Conservation (phyloP, 2,113 vertebrate species). For the Speoplatyrhinus poulsoni region DNA sequence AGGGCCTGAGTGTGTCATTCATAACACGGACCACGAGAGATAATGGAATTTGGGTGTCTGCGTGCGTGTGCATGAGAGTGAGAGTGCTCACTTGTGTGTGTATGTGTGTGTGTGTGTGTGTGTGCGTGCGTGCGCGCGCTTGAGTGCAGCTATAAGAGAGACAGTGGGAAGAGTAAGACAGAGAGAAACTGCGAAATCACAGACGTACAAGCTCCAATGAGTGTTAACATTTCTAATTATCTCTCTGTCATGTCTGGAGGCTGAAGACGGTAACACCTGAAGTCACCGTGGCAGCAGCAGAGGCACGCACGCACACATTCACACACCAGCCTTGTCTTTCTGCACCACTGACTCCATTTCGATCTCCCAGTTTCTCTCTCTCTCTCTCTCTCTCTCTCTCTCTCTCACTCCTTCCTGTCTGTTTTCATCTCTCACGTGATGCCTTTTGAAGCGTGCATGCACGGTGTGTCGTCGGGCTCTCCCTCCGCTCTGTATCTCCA, state of each 20-base stretch:
- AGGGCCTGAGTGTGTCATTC: constrained; percentile 47
- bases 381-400: constrained; percentile 1
- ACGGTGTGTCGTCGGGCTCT: constrained; percentile 3
- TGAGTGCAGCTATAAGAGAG: constrained; percentile 24
- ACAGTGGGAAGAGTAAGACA: not conserved
- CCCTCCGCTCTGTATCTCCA: constrained; percentile 25
- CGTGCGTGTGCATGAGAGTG: not conserved
- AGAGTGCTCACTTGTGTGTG: not conserved
- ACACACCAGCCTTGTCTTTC: constrained; percentile 18
- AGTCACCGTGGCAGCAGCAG: constrained; percentile 54
- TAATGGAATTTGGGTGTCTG: constrained; percentile 36
- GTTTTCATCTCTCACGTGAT: not conserved
- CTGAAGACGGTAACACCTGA: constrained; percentile 68
- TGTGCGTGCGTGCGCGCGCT: constrained; percentile 24
- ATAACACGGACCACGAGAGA: constrained; percentile 47
- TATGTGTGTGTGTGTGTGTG: constrained; percentile 1
- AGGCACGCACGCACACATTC: constrained; percentile 23
- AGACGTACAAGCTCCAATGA: constrained; percentile 54
- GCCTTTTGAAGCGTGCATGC: constrained; percentile 6
- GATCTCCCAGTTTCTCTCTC: constrained; percentile 16
- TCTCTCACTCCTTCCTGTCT: constrained; percentile 33
- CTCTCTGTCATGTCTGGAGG: constrained; percentile 64
- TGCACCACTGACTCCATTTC: constrained; percentile 40
- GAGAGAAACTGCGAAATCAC: constrained; percentile 46
- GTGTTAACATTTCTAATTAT: constrained; percentile 69